A percentile compares a stretch with the other conserved stretches of the same genome.
phyloP scores from a whole-genome alignment of 2,113 vertebrate species.

The Limanda limanda region DNA sequence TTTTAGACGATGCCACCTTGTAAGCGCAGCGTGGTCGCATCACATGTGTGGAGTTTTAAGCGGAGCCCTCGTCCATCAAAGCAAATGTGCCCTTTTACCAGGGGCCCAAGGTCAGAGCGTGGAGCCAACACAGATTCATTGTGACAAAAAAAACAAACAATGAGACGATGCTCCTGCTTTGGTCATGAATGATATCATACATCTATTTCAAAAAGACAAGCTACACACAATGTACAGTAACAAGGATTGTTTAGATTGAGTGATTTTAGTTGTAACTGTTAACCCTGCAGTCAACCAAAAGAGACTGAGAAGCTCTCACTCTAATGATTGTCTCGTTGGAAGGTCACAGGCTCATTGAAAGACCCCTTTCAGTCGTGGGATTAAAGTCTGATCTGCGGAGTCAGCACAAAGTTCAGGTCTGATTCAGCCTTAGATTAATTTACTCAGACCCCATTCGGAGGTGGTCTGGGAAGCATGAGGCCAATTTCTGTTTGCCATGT shows the following conservation, averaged over 20 bases:
- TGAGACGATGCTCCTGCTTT: conserved; percentile 13
- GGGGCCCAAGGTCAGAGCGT: conserved; percentile 54
- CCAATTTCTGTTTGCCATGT: no score
- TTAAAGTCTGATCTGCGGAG: no score
- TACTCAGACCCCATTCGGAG: no score
- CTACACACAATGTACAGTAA: background rate
- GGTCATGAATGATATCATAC: conserved; percentile 7
- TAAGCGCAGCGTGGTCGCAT: conserved; percentile 63
- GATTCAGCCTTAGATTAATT: no score
- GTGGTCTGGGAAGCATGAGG: no score
- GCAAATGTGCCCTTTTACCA: conserved; percentile 62
- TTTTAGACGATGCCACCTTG: conserved; percentile 75
- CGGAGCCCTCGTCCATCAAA: conserved; percentile 36
- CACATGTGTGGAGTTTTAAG: conserved; percentile 65
- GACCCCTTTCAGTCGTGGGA: no score
- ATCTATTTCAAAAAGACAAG: background rate
- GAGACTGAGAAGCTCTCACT: no score
- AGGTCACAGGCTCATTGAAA: background rate
- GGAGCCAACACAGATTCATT: conserved; percentile 40
- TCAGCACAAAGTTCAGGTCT: no score
- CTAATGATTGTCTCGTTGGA: background rate
- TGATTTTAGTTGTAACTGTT: background rate
- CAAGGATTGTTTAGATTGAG: background rate
- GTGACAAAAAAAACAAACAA: conserved; percentile 33
- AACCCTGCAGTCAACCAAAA: background rate